These are phyloP conservation scores for Ptychoptera albimana DNA, from an alignment of 2,888 invertebrate genomes.

Conservation along the genomic window DNA sequence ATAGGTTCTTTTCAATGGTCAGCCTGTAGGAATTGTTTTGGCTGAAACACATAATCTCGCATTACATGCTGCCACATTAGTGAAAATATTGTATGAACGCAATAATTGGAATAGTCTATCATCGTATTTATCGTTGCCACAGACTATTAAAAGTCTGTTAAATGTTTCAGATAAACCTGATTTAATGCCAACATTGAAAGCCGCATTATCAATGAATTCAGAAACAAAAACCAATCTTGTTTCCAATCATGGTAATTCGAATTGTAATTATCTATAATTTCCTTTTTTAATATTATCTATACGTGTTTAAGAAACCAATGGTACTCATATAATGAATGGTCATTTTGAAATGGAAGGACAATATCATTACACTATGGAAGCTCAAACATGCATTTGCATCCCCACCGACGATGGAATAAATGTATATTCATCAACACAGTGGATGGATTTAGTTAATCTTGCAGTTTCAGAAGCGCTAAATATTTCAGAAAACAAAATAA, in stretches of 20 bases:
- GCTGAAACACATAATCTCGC: constrained; percentile 39
- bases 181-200: constrained; percentile 17
- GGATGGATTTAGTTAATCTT: constrained; percentile 38
- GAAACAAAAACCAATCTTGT: neutral
- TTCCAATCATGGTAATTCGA: too few species aligned
- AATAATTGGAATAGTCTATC: neutral
- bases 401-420: constrained; percentile 52
- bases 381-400: constrained; percentile 40
- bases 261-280: neutral
- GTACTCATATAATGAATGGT: constrained; percentile 33
- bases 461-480: constrained; percentile 36
- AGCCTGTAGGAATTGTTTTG: constrained; percentile 47
- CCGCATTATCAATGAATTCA: constrained; percentile 12
- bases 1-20: constrained; percentile 39
- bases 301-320: constrained; percentile 11
- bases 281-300: neutral
- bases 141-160: neutral
- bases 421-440: constrained; percentile 42
- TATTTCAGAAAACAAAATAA: constrained; percentile 39
- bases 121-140: neutral
- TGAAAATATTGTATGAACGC: constrained; percentile 32
- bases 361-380: constrained; percentile 56
- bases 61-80: constrained; percentile 36
- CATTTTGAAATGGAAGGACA: constrained; percentile 37
- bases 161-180: neutral